phyloP scores from a whole-genome alignment of 2,888 invertebrate species.

The Phragmatobia fuliginosa region DNA sequence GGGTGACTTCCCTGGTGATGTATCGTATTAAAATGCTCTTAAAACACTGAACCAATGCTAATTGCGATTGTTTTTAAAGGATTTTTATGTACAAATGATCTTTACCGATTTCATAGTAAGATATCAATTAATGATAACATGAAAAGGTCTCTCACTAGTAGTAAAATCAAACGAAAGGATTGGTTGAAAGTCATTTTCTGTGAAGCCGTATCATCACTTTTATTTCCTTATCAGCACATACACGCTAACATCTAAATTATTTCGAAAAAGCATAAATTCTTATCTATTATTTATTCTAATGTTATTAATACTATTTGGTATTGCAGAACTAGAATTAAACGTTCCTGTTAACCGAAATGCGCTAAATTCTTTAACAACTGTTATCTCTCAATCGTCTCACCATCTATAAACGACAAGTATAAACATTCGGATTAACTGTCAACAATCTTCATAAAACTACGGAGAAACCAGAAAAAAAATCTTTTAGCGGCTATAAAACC shows the following conservation, averaged over 20 bases:
- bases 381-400: conserved; percentile 13
- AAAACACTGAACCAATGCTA: neutral
- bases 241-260: neutral
- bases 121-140: too few relatives aligned
- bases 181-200: too few relatives aligned
- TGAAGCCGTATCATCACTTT: too few relatives aligned
- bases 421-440: conserved; percentile 28
- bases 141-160: too few relatives aligned
- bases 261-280: neutral
- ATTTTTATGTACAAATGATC: too few relatives aligned
- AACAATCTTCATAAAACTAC: conserved; percentile 45
- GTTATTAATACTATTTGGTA: neutral
- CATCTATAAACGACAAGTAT: conserved; percentile 22
- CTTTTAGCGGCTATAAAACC: conserved; percentile 45
- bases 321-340: neutral
- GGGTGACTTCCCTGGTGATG: too few relatives aligned
- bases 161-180: too few relatives aligned
- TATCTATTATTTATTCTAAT: neutral
- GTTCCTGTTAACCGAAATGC: neutral
- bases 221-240: too few relatives aligned
- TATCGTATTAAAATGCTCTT: neutral
- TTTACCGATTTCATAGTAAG: too few relatives aligned
- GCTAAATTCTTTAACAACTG: conserved; percentile 12
- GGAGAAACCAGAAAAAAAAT: conserved; percentile 33
- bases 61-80: too few relatives aligned